These are phyloP conservation scores for Spodoptera exigua DNA, from an alignment of 2,888 invertebrate species.

Conservation along the genomic window DNA sequence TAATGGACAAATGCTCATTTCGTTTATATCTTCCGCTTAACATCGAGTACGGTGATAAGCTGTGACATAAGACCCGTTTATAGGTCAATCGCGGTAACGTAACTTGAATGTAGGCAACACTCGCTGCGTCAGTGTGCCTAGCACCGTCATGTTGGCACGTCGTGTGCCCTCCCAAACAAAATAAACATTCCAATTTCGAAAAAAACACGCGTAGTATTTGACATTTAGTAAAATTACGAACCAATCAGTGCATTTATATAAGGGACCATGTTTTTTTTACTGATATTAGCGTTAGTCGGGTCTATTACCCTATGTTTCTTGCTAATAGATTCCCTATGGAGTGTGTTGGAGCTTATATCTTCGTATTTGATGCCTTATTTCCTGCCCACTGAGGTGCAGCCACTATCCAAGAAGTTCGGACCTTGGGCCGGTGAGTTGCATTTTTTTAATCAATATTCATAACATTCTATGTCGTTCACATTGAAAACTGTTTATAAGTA, in stretches of 20 bases:
- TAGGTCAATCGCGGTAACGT: constrained; percentile 59
- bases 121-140: constrained; percentile 58
- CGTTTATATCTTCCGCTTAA: constrained; percentile 10
- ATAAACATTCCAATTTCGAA: constrained; percentile 31
- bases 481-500: constrained; percentile 9
- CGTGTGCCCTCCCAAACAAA: constrained; percentile 45
- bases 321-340: constrained; percentile 90
- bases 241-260: constrained; percentile 34
- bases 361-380: constrained; percentile 91
- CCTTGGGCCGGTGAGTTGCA: constrained; percentile 95
- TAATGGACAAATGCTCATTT: neutral
- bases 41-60: constrained; percentile 41
- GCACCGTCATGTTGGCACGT: constrained; percentile 57
- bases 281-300: constrained; percentile 85
- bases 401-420: constrained; percentile 92
- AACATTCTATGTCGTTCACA: constrained; percentile 21
- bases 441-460: neutral
- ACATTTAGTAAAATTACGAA: neutral
- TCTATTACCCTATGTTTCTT: constrained; percentile 82
- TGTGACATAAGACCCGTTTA: constrained; percentile 62
- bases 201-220: constrained; percentile 40
- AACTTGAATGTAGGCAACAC: constrained; percentile 56
- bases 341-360: constrained; percentile 88
- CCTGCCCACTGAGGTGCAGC: constrained; percentile 90
- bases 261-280: constrained; percentile 59